phyloP scores from a whole-genome alignment of 30 jellyfish, hydroid and myxozoan genomes.

The Turritopsis dohrnii region DNA sequence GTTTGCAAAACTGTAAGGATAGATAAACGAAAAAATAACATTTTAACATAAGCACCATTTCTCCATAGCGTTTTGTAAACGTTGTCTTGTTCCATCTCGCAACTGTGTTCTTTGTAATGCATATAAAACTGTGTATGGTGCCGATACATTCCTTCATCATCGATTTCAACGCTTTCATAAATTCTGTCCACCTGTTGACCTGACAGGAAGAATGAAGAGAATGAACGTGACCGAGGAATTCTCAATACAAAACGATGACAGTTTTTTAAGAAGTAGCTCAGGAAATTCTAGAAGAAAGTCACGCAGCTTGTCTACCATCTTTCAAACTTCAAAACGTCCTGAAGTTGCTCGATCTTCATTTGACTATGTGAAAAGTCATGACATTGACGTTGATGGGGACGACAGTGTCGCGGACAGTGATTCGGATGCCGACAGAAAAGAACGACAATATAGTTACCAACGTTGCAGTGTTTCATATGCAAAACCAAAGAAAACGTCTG shows the following conservation, averaged over 20 bases:
- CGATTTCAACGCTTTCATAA: constrained; percentile 23
- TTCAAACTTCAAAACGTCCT: constrained; percentile 11
- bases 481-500: not conserved
- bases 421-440: not conserved
- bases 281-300: not conserved
- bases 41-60: too few species aligned
- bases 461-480: not conserved
- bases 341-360: constrained; percentile 43
- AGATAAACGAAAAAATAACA: too few species aligned
- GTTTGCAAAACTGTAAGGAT: too few species aligned
- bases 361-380: constrained; percentile 7
- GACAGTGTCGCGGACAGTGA: not conserved
- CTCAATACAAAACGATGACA: not conserved
- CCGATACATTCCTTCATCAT: constrained; percentile 30
- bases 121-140: constrained; percentile 46
- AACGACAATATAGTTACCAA: not conserved
- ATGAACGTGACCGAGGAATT: not conserved
- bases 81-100: constrained; percentile 59
- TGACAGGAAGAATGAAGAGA: not conserved
- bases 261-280: not conserved
- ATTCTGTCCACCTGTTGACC: constrained; percentile 12
- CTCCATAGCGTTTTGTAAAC: constrained; percentile 32
- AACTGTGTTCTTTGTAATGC: constrained; percentile 52
- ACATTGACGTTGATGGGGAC: not conserved
- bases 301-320: not conserved